Evolutionary conservation across 2,797 vertebrate species (phyloP).

Genomic region (Coracias cyanogaster): DNA sequence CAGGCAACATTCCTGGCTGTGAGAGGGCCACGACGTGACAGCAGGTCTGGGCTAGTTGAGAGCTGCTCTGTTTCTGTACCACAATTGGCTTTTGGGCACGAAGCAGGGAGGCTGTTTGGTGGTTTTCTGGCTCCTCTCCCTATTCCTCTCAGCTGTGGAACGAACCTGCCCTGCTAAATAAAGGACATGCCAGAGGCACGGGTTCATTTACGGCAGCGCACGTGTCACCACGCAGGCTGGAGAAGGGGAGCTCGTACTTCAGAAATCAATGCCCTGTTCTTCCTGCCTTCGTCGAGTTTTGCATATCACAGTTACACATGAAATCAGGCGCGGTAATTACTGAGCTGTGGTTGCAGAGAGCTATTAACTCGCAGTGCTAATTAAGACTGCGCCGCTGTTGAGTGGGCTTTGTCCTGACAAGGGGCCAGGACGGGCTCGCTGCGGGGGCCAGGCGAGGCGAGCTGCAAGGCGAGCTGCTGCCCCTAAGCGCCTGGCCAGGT

Average conservation of each 20-base stretch:
- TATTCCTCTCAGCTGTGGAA: neutral
- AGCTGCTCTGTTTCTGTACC: neutral
- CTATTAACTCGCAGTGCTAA: neutral
- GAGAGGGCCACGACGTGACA: neutral
- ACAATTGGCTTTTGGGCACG: rapidly evolving
- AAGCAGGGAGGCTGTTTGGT: neutral
- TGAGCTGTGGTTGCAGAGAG: neutral
- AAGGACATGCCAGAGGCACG: neutral
- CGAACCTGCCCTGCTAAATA: neutral
- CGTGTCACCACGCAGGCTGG: rapidly evolving
- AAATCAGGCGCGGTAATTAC: neutral
- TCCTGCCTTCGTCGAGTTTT: neutral
- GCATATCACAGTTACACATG: neutral
- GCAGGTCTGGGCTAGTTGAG: neutral
- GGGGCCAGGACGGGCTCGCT: neutral
- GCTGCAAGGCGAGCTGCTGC: neutral
- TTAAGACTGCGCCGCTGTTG: neutral
- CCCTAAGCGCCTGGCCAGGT: neutral
- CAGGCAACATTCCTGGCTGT: neutral
- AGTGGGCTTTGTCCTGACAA: neutral
- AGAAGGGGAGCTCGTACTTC: neutral
- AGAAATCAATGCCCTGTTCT: neutral
- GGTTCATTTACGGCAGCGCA: neutral
- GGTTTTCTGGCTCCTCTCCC: neutral
- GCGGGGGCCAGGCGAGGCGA: neutral